These are phyloP conservation scores for Eumacrocentrus americanus DNA, from an alignment of 2,888 invertebrate species.

Conservation along the genomic window DNA sequence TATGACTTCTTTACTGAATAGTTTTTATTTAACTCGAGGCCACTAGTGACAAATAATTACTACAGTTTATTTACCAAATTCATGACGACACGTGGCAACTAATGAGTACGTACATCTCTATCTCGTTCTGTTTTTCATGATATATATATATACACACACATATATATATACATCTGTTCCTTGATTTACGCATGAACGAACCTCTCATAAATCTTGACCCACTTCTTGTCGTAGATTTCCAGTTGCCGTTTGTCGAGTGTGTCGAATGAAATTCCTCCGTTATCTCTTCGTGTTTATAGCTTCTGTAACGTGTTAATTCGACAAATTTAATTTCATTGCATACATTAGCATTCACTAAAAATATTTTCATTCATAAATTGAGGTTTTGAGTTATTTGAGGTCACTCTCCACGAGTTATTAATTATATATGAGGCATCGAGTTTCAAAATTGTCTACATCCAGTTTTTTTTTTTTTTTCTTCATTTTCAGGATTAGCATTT, in stretches of 20 bases:
- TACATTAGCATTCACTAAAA: too few relatives aligned
- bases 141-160: too few relatives aligned
- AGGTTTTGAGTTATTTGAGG: too few relatives aligned
- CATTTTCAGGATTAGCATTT: background rate
- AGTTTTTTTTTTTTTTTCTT: background rate
- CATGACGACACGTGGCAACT: background rate
- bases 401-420: too few relatives aligned
- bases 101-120: background rate
- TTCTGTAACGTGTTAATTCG: background rate
- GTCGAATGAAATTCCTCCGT: slow-evolving; percentile 18
- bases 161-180: too few relatives aligned
- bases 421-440: too few relatives aligned
- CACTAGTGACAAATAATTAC: slow-evolving; percentile 3
- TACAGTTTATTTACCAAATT: slow-evolving; percentile 9
- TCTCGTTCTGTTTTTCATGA: background rate
- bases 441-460: background rate
- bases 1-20: background rate
- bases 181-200: slow-evolving; percentile 6
- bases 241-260: slow-evolving; percentile 5
- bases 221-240: slow-evolving; percentile 31
- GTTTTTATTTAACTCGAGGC: too few relatives aligned
- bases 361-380: too few relatives aligned
- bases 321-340: slow-evolving; percentile 19
- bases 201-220: slow-evolving; percentile 37
- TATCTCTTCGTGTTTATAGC: slow-evolving; percentile 7